Conservation (phyloP, 1,140 invertebrate genomes). For the Heliconius nattereri region DNA sequence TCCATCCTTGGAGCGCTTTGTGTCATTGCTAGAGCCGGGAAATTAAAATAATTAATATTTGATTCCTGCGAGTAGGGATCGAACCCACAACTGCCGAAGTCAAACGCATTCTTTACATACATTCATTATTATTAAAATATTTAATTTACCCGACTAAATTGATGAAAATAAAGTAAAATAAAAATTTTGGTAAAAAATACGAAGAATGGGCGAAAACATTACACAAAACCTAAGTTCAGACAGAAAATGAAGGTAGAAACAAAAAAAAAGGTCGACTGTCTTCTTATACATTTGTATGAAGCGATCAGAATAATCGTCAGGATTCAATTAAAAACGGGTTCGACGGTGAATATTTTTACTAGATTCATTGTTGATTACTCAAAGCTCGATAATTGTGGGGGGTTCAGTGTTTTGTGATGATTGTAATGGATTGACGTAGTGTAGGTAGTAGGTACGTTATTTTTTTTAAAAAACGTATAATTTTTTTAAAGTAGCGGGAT, state of each 20-base stretch:
- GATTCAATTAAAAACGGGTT: conserved; percentile 43
- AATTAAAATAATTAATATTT: too few species aligned
- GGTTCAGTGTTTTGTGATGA: conserved; percentile 4
- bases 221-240: background rate
- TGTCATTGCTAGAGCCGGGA: too few species aligned
- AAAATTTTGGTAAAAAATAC: background rate
- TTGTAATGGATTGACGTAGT: background rate
- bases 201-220: background rate
- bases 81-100: too few species aligned
- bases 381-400: conserved; percentile 4
- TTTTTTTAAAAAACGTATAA: too few species aligned
- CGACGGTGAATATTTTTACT: conserved; percentile 16
- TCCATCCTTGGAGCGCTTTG: too few species aligned
- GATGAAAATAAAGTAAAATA: too few species aligned
- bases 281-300: conserved; percentile 11
- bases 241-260: background rate
- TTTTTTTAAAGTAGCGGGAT: too few species aligned
- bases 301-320: conserved; percentile 36
- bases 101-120: too few species aligned
- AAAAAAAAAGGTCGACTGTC: conserved; percentile 6
- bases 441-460: background rate
- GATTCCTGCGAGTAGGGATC: too few species aligned
- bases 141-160: too few species aligned
- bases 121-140: too few species aligned
- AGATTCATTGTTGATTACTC: conserved; percentile 11